Evolutionary conservation across 2,888 invertebrate genomes (phyloP).

Genomic region (Microctonus hyperodae): DNA sequence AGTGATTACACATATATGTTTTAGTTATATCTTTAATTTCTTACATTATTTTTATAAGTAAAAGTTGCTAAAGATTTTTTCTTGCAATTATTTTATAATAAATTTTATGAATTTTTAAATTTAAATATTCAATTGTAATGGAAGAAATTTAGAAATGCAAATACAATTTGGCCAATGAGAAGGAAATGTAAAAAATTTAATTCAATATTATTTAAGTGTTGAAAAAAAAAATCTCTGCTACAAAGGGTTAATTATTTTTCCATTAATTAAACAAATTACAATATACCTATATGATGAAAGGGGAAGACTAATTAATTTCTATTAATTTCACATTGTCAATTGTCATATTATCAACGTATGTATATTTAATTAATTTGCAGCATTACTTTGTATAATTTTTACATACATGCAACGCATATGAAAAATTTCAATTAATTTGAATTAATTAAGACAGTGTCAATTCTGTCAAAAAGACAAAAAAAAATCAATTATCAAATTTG

Average conservation of each 20-base stretch:
- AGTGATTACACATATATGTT: background rate
- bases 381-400: background rate
- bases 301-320: constrained; percentile 23
- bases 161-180: too few species aligned
- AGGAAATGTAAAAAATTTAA: too few species aligned
- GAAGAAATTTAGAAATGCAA: too few species aligned
- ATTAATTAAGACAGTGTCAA: background rate
- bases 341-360: constrained; percentile 1
- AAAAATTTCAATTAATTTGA: background rate
- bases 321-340: background rate
- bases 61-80: too few species aligned
- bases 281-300: constrained; percentile 2
- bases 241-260: background rate
- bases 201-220: too few species aligned
- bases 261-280: background rate
- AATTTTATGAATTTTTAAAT: too few species aligned
- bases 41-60: too few species aligned
- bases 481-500: background rate
- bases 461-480: background rate
- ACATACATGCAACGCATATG: background rate
- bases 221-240: too few species aligned
- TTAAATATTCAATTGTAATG: too few species aligned
- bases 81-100: too few species aligned
- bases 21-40: too few species aligned
- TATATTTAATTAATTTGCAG: constrained; percentile 13